These are phyloP conservation scores for Acropora yongei DNA, from an alignment of 64 coral and sea anemone genomes.

Conservation along the genomic window DNA sequence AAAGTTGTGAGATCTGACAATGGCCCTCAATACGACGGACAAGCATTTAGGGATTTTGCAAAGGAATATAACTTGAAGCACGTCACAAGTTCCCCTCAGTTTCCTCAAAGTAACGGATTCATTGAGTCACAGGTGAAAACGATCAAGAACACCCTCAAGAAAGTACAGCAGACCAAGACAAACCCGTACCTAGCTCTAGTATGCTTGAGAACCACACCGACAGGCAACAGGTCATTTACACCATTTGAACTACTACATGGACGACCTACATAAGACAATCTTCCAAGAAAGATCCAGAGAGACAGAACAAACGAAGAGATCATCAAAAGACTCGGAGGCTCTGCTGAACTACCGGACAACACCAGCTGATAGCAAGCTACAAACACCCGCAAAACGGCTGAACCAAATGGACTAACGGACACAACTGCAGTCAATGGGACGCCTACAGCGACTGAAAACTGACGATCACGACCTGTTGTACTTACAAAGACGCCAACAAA, in stretches of 20 bases:
- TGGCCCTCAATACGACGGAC: not conserved
- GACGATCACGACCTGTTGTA: no score
- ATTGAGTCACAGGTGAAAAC: slow-evolving; percentile 47
- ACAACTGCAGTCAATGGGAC: no score
- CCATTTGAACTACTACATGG: slow-evolving; percentile 29
- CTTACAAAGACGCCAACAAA: no score
- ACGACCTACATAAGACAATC: slow-evolving; percentile 44
- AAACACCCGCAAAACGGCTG: no score
- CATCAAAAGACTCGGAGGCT: no score
- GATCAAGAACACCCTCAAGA: slow-evolving; percentile 66
- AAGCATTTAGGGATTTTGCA: not conserved
- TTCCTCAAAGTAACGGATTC: not conserved
- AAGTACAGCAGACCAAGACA: not conserved
- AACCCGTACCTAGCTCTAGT: no score
- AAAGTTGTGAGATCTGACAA: slow-evolving; percentile 36
- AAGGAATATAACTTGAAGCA: slow-evolving; percentile 7
- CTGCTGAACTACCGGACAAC: no score
- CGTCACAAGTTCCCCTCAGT: not conserved
- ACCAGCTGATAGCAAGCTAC: no score
- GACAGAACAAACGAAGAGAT: no score
- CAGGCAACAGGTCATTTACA: slow-evolving; percentile 18
- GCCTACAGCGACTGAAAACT: no score
- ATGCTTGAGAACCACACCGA: slow-evolving; percentile 38
- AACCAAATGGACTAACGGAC: no score
- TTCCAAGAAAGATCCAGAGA: not conserved